Evolutionary conservation across 2,797 vertebrate species (phyloP).

Genomic region (Cichlasoma orientale): DNA sequence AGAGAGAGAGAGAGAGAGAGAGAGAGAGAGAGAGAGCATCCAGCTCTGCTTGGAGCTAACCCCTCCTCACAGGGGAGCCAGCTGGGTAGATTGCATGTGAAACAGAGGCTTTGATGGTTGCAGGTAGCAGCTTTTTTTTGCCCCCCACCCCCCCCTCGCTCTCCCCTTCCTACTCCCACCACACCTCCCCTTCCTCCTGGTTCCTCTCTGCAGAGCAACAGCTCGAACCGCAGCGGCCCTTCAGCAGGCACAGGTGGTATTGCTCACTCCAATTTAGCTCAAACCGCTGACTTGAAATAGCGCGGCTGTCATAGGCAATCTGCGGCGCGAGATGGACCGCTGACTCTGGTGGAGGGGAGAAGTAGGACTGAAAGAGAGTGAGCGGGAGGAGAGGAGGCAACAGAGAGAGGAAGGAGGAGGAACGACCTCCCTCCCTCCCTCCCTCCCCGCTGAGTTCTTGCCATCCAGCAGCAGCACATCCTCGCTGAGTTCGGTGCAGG

Average conservation of each 20-base stretch:
- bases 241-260: constrained; percentile 82
- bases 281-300: constrained; percentile 81
- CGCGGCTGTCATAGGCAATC: constrained; percentile 79
- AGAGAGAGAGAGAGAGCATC: constrained; percentile 27
- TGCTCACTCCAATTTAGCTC: constrained; percentile 85
- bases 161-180: constrained; percentile 14
- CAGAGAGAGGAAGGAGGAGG: constrained; percentile 21
- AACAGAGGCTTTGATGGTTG: constrained; percentile 77
- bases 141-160: neutral
- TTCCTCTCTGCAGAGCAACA: constrained; percentile 57
- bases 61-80: constrained; percentile 58
- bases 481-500: constrained; percentile 59
- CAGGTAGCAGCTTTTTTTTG: constrained; percentile 72
- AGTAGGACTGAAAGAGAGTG: constrained; percentile 10
- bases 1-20: constrained; percentile 24
- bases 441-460: constrained; percentile 41
- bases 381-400: constrained; percentile 20
- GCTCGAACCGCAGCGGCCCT: constrained; percentile 61
- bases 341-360: constrained; percentile 51
- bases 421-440: neutral
- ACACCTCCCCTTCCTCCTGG: neutral
- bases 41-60: constrained; percentile 43
- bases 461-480: constrained; percentile 65
- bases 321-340: constrained; percentile 75
- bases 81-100: constrained; percentile 76